Evolutionary conservation across 2,888 invertebrate genomes (phyloP), one percentile per base, ranked within the genome.

Genomic region (Dicranocentrus wangi): DNA sequence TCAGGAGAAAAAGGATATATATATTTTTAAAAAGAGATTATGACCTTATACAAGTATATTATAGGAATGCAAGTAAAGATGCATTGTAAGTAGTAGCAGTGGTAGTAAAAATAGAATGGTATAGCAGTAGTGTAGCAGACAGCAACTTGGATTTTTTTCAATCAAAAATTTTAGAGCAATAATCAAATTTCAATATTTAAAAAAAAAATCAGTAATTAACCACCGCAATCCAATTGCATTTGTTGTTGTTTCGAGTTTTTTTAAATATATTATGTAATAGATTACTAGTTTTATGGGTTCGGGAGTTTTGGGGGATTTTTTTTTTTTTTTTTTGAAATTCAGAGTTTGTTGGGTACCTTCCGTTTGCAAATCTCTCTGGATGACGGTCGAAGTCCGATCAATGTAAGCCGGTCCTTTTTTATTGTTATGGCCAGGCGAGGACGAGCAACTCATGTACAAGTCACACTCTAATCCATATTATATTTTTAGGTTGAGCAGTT

Each of bases 331-430:
- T 39, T 42, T 43, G 68, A 39, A n/a, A 25, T 65, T 28, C 42
- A 19, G 10, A 10, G 8, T 39, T 47, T 47, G 27, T 51, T 43
- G 68, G 72, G 79, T 80, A 80, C 79, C 79, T 80, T 80, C 79
- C 75, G 75, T 55, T 80, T 80, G 79, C 72, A 80, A 80, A 88
- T 95, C 95, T 93, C 95, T 95, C 89, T 95, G 95, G 91, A 96
- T 95, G 89, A 96, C 96, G 89, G 96, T 96, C 90, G 95, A 94
- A 90, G 95, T 94, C 90, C 95, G 93, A 91, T 96, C 95, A 90
- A 95, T 95, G 89, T 94, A 94, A 90, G 94, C 94, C 91, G 95
- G 95, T 86, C 85, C 83, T 83, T 66, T 72, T 72, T 72, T 72
- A 78, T 65, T 78, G 79, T 80, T 80, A 80, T 80, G 79, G 79